Evolutionary conservation across 2,113 vertebrate genomes (phyloP), one percentile per base, ranked within the genome.

Genomic region (Brachypodius melanocephalos): DNA sequence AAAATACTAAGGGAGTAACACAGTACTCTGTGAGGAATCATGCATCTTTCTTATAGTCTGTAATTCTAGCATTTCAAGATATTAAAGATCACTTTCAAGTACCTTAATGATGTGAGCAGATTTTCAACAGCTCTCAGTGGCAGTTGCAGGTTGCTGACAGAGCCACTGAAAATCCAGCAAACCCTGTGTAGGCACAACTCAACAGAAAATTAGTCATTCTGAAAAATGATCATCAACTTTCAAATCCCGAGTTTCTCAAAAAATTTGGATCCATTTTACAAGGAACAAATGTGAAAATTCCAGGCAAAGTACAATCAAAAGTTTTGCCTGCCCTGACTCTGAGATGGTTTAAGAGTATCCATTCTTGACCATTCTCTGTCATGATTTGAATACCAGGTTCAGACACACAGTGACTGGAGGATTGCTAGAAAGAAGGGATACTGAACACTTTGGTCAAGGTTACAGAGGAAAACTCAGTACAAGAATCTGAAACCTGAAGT

Each of bases 41-140:
- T 81, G 28, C 24, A 20, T 92, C 86, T 92, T 84, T 85, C 58
- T 90, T 90, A 84, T 21, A 52, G 68, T 65, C 57, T 63, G 38
- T 81, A 95, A 87, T 81, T 92, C 80, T 62, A 81, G 19, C 36
- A 46, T 95, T 93, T 95, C 76, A 75, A 63, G 84, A 34, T 90
- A 78, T 63, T 77, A 89, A 63, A 78, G 40, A 62, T 71, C 43
- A 31, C 43, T 67, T 85, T 93, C 77, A 83, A 43, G 45, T 75
- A 72, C 48, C 43, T 89, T 90, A 93, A 95, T 36, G 55, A 24
- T 55, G 42, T 43, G 55, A 85, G 43, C 83, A 96, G 83, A 67
- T 90, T 92, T 94, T 92, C 72, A 92, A 57, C 29, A 67, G 6
- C 72, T 90, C 79, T 74, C 68, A 14, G 51, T 1, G 2, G 55